These are phyloP conservation scores for Aquatica leii DNA, from an alignment of 2,888 invertebrate species.

Conservation along the genomic window DNA sequence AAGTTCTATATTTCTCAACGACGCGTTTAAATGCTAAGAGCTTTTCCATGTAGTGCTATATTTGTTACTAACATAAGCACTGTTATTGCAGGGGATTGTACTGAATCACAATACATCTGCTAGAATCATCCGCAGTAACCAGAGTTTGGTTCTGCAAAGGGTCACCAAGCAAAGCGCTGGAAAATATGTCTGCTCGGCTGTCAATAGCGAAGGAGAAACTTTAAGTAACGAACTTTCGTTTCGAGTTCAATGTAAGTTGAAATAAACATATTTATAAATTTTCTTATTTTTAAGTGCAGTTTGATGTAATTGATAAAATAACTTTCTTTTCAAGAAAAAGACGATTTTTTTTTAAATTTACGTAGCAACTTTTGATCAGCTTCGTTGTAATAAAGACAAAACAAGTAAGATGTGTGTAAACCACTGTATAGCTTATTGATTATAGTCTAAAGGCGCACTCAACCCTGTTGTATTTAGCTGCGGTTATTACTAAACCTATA, in stretches of 20 bases:
- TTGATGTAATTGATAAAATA: background rate
- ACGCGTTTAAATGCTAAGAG: slow-evolving; percentile 43
- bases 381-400: slow-evolving; percentile 15
- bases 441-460: slow-evolving; percentile 24
- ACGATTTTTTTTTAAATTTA: slow-evolving; percentile 3
- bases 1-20: slow-evolving; percentile 34
- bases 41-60: slow-evolving; percentile 43
- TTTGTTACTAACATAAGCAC: slow-evolving; percentile 34
- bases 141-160: slow-evolving; percentile 89
- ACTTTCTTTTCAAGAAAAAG: background rate
- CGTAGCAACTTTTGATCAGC: background rate
- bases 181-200: slow-evolving; percentile 86
- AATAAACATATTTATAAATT: background rate
- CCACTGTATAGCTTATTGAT: slow-evolving; percentile 29
- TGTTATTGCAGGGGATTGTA: slow-evolving; percentile 72
- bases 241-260: slow-evolving; percentile 85
- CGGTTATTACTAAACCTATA: slow-evolving; percentile 32
- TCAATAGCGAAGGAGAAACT: slow-evolving; percentile 88
- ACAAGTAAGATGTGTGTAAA: slow-evolving; percentile 16
- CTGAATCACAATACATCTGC: slow-evolving; percentile 88
- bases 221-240: slow-evolving; percentile 85
- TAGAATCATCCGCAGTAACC: slow-evolving; percentile 89
- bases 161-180: slow-evolving; percentile 87
- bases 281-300: slow-evolving; percentile 7
- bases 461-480: slow-evolving; percentile 31